Evolutionary conservation across 2,888 invertebrate genomes (phyloP).

Genomic region (Coecobrya sp.): DNA sequence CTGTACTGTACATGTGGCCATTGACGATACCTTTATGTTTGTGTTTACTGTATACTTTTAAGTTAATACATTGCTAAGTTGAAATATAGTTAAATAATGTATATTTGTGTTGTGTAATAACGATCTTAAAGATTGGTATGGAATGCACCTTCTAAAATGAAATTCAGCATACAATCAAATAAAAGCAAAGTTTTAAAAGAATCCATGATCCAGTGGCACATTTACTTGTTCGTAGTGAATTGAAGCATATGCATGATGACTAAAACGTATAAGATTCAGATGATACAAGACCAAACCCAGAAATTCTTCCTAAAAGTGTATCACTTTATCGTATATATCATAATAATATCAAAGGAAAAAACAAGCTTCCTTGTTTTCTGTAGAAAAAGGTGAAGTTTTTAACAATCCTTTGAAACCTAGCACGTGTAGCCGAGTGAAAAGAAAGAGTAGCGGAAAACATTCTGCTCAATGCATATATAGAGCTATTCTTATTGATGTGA

Average conservation of each 20-base stretch:
- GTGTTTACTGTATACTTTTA: no score
- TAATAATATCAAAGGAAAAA: conserved; percentile 27
- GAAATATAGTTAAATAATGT: no score
- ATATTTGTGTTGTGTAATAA: no score
- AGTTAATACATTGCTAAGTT: no score
- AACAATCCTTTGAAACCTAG: neutral
- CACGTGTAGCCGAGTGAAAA: conserved; percentile 37
- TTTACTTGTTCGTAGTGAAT: neutral
- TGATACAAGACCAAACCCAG: conserved; percentile 52
- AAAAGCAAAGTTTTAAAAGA: neutral
- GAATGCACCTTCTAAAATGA: no score
- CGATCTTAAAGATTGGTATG: no score
- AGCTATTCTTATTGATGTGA: conserved; percentile 9
- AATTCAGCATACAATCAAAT: no score
- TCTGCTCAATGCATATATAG: conserved; percentile 2
- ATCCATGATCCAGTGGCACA: neutral
- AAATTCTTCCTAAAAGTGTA: conserved; percentile 66
- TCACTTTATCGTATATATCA: conserved; percentile 35
- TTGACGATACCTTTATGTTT: no score
- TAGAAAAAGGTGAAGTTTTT: conserved; percentile 22
- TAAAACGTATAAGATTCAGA: neutral
- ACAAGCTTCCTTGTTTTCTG: conserved; percentile 56
- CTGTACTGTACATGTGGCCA: no score
- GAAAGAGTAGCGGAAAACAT: conserved; percentile 12
- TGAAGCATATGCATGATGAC: neutral